Evolutionary conservation across 2,113 vertebrate genomes (phyloP), one percentile per base, ranked within the genome.

Genomic region (Lipophrys pholis): DNA sequence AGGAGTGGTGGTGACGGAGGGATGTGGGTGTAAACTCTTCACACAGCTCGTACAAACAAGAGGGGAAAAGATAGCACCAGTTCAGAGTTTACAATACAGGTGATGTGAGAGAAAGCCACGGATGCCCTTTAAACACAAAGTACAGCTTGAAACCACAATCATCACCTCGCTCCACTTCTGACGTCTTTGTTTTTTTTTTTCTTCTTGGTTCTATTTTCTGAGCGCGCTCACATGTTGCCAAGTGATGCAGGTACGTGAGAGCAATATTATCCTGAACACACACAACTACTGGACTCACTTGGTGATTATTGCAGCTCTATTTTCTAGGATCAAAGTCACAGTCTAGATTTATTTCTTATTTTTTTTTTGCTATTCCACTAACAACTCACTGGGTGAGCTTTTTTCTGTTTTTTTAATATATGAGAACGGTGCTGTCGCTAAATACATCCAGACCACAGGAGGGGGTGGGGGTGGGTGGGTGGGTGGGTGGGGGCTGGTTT

Each of bases 261-360:
- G 63, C 72, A 73, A 82, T 69, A 84, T 76, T 75, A 80, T 68
- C 83, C 80, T 78, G 74, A 73, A 92, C 77, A 90, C 70, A 88
- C 81, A 91, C 67, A 52, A 89, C 81, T 82, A 91, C 81, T 73
- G 78, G 83, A 90, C 88, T 92, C 54, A 89, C 75, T 87, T 74
- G 73, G 84, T 84, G 80, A 87, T 92, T 90, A 91, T 90, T 94
- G 92, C 88, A 86, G 84, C 80, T 90, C 87, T 92, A 90, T 83
- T 73, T 73, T 83, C 76, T 88, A 84, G 86, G 76, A 79, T 83
- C 73, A 73, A 87, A 68, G 76, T 90, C 81, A 91, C 90, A 84
- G 70, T 89, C 84, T 89, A 91, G 65, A 84, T 78, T 89, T n/a
- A n/a, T n/a, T n/a, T 76, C 76, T 84, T 48, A 83, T 82, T 30